These are phyloP conservation scores for Zygothrica quintamaculata DNA, from an alignment of 2,888 invertebrate species.

Conservation along the genomic window DNA sequence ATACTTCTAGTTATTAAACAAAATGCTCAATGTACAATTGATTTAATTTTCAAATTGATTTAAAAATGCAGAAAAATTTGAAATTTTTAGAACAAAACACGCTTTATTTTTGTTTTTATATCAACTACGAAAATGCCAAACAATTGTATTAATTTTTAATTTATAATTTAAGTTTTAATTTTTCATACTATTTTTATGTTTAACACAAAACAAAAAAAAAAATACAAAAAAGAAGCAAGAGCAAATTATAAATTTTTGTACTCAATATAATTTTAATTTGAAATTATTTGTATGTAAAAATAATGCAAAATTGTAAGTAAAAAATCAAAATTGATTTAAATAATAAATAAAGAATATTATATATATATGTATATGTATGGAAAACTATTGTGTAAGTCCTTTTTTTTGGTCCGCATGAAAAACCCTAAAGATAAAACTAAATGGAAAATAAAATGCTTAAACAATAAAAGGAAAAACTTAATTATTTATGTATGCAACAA, in stretches of 20 bases:
- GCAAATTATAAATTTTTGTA: slow-evolving; percentile 33
- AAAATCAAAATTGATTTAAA: slow-evolving; percentile 57
- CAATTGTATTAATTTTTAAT: slow-evolving; percentile 34
- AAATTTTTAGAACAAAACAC: no score
- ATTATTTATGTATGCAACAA: slow-evolving; percentile 44
- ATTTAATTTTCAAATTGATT: slow-evolving; percentile 6
- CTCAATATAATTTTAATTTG: slow-evolving; percentile 33
- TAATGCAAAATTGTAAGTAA: slow-evolving; percentile 58
- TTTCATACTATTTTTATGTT: slow-evolving; percentile 6
- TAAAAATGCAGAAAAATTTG: slow-evolving; percentile 1
- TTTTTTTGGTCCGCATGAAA: slow-evolving; percentile 68
- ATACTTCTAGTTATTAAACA: slow-evolving; percentile 43
- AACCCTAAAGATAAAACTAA: slow-evolving; percentile 41
- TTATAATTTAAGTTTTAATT: slow-evolving; percentile 2
- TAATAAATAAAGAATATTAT: no score
- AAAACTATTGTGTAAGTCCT: slow-evolving; percentile 58
- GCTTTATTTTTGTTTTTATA: neutral
- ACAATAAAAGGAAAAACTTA: slow-evolving; percentile 27
- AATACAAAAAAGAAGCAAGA: slow-evolving; percentile 12
- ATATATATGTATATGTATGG: slow-evolving; percentile 59
- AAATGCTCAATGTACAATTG: slow-evolving; percentile 68
- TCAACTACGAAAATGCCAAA: slow-evolving; percentile 52
- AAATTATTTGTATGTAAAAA: slow-evolving; percentile 58
- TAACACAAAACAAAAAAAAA: no score
- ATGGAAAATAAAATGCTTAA: slow-evolving; percentile 30